These are phyloP conservation scores for Nasonia giraulti DNA, from an alignment of 1,140 invertebrate genomes.

Conservation along the genomic window DNA sequence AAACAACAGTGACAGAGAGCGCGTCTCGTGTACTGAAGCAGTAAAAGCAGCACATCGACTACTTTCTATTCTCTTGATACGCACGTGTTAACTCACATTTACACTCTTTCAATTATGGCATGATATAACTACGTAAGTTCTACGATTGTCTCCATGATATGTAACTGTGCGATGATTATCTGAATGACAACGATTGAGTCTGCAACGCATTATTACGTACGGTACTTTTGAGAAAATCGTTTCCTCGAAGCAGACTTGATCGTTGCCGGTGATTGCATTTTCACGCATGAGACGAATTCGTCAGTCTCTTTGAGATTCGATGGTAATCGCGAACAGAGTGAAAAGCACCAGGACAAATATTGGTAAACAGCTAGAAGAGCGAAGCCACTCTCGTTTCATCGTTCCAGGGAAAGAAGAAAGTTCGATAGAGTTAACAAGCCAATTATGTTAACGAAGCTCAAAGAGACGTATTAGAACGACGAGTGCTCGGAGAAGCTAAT, in stretches of 20 bases:
- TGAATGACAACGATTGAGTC: not conserved
- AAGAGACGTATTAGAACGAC: not conserved
- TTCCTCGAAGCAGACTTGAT: not conserved
- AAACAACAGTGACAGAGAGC: constrained; percentile 31
- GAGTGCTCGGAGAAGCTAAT: not conserved
- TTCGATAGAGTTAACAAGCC: constrained; percentile 7
- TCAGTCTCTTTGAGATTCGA: constrained; percentile 8
- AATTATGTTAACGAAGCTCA: constrained; percentile 26
- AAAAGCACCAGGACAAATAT: not conserved
- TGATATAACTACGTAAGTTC: constrained; percentile 11
- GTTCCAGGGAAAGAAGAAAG: not conserved
- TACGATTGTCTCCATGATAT: not conserved
- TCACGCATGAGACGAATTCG: not conserved
- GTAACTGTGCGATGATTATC: not conserved
- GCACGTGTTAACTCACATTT: constrained; percentile 23
- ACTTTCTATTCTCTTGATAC: constrained; percentile 17
- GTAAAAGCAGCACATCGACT: constrained; percentile 59
- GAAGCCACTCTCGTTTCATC: not conserved
- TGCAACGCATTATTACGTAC: not conserved
- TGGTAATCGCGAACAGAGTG: not conserved
- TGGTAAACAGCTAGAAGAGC: not conserved
- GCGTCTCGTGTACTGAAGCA: constrained; percentile 35
- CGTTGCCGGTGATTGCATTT: not conserved
- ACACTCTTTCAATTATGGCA: constrained; percentile 4
- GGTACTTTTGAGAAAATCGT: not conserved